phyloP scores from a whole-genome alignment of 2,113 vertebrate genomes.

The Lasiurus cinereus region DNA sequence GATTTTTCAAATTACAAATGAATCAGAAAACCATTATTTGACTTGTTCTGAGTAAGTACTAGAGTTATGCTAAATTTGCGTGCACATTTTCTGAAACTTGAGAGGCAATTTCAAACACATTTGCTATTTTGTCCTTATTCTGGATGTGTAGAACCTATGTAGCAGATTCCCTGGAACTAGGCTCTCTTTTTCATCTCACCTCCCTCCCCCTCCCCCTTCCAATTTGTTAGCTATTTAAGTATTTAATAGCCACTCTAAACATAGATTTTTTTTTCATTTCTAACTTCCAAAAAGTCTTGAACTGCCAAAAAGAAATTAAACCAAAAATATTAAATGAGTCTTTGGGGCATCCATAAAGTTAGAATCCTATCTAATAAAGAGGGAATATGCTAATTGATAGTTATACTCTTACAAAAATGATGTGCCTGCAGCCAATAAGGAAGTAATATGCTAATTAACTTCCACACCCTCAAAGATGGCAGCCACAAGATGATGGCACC shows the following conservation, averaged over 20 bases:
- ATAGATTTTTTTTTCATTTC: slow-evolving; percentile 25
- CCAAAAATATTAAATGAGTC: neutral
- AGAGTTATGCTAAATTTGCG: slow-evolving; percentile 9
- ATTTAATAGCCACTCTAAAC: slow-evolving; percentile 25
- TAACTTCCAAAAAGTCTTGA: neutral
- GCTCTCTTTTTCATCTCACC: neutral
- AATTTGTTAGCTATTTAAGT: neutral
- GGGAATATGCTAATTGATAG: no score
- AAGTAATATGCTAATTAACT: no score
- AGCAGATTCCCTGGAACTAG: neutral
- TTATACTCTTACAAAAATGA: no score
- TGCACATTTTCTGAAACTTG: neutral
- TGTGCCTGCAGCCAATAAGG: no score
- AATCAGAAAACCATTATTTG: slow-evolving; percentile 66
- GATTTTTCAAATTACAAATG: slow-evolving; percentile 59
- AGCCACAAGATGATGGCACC: no score
- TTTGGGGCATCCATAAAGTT: slow-evolving; percentile 11
- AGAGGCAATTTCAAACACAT: slow-evolving; percentile 14
- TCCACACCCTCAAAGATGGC: no score
- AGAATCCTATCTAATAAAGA: neutral
- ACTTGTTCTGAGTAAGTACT: slow-evolving; percentile 62
- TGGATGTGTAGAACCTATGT: neutral
- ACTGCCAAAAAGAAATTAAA: neutral
- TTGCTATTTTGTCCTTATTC: slow-evolving; percentile 24
- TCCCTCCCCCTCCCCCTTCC: neutral